Conservation (phyloP, 2,888 invertebrate genomes). For the Tetragonisca angustula region DNA sequence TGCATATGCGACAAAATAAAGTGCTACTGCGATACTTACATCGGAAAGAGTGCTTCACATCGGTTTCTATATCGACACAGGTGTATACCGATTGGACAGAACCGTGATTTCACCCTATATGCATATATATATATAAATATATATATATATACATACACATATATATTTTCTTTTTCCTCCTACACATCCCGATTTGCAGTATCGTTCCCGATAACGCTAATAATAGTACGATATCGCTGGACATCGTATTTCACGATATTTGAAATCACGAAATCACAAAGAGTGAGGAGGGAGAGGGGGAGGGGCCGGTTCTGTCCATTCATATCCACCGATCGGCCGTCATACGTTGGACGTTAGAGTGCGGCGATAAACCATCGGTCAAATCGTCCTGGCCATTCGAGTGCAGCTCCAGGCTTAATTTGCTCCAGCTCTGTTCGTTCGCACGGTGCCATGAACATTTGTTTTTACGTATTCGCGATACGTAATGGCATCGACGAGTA, state of each 20-base stretch:
- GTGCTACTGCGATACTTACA: slow-evolving; percentile 74
- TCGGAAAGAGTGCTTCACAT: slow-evolving; percentile 73
- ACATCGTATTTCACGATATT: background rate
- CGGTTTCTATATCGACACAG: slow-evolving; percentile 64
- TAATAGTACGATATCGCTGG: background rate
- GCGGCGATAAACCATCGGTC: slow-evolving; percentile 59
- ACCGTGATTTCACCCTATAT: slow-evolving; percentile 17
- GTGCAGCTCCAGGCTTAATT: slow-evolving; percentile 64
- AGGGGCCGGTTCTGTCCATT: slow-evolving; percentile 26
- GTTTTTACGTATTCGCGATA: slow-evolving; percentile 58
- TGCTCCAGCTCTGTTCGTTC: slow-evolving; percentile 54
- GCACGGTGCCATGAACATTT: slow-evolving; percentile 60
- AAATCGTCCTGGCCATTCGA: slow-evolving; percentile 63
- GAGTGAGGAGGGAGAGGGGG: background rate
- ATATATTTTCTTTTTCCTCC: background rate
- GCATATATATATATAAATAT: background rate
- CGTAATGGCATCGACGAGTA: slow-evolving; percentile 54
- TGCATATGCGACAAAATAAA: slow-evolving; percentile 71
- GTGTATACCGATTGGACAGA: slow-evolving; percentile 49
- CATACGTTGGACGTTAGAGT: slow-evolving; percentile 56
- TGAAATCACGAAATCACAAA: background rate
- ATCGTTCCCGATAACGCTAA: background rate
- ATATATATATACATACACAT: background rate
- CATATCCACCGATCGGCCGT: slow-evolving; percentile 57
- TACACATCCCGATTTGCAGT: background rate